These are phyloP conservation scores for Aphelocoma californica DNA, from an alignment of 2,797 vertebrate genomes.

Conservation along the genomic window DNA sequence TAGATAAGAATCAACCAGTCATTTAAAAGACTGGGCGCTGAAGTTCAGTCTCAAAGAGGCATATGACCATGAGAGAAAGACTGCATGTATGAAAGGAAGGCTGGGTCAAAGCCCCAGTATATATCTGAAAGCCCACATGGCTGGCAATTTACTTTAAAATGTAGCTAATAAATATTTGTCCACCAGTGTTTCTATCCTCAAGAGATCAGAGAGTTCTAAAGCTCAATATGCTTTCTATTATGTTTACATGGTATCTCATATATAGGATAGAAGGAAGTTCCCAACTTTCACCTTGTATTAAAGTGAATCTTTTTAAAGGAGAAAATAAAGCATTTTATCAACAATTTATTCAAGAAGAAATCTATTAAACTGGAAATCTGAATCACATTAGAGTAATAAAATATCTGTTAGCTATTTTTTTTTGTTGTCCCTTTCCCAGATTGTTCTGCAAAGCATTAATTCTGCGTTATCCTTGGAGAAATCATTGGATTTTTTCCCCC, in stretches of 20 bases:
- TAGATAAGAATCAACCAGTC: background rate
- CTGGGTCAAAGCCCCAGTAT: background rate
- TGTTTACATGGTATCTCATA: background rate
- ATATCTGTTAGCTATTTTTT: background rate
- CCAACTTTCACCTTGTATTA: background rate
- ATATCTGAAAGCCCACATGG: background rate
- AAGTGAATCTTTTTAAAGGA: background rate
- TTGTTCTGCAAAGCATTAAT: background rate
- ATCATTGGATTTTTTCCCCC: background rate
- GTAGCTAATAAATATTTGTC: background rate
- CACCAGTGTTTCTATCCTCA: background rate
- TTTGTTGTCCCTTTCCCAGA: background rate
- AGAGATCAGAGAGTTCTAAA: background rate
- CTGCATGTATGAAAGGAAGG: background rate
- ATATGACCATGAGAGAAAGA: background rate
- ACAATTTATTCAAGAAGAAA: background rate
- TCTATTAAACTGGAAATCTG: background rate
- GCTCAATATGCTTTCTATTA: background rate
- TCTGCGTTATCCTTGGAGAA: background rate
- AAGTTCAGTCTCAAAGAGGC: background rate
- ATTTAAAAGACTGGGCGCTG: background rate
- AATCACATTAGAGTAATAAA: background rate
- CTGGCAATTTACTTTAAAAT: background rate
- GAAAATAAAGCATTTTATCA: background rate
- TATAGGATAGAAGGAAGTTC: background rate